Evolutionary conservation across 2,113 vertebrate species (phyloP).

Genomic region (Larimichthys crocea): DNA sequence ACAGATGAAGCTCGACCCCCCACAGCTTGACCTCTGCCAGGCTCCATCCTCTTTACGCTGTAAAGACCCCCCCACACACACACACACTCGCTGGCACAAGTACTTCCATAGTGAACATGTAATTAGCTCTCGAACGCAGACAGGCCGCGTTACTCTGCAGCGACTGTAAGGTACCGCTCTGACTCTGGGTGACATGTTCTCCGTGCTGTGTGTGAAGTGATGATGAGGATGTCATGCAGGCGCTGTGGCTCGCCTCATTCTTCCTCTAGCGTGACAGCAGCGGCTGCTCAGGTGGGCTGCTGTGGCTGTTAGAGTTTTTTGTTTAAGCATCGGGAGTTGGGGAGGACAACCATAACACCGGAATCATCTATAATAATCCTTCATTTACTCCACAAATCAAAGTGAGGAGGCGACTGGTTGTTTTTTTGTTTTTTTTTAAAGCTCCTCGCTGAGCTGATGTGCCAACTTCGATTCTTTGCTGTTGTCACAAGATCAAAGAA

Average conservation of each 20-base stretch:
- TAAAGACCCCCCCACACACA: conserved; percentile 28
- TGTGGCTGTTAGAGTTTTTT: conserved; percentile 23
- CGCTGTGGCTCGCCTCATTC: conserved; percentile 12
- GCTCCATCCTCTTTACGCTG: conserved; percentile 23
- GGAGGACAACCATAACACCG: conserved; percentile 60
- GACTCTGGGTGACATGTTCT: conserved; percentile 16
- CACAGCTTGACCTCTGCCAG: conserved; percentile 23
- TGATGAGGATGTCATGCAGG: not conserved
- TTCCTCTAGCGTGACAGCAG: conserved; percentile 30
- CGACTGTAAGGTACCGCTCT: not conserved
- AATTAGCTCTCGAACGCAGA: conserved; percentile 48
- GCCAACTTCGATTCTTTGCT: conserved; percentile 62
- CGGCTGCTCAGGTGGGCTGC: conserved; percentile 33
- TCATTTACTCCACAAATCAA: conserved; percentile 65
- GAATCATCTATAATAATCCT: conserved; percentile 66
- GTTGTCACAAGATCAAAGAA: conserved; percentile 71
- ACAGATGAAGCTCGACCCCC: conserved; percentile 42
- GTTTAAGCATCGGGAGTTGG: conserved; percentile 56
- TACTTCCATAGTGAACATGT: conserved; percentile 21
- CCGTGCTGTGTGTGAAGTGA: not conserved
- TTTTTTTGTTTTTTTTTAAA: conserved; percentile 59
- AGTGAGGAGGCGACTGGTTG: conserved; percentile 37
- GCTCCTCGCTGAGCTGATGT: conserved; percentile 51
- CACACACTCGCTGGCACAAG: conserved; percentile 24
- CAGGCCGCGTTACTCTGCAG: conserved; percentile 1